These are phyloP conservation scores for Seira musarum DNA, from an alignment of 2,888 invertebrate genomes.

Conservation along the genomic window DNA sequence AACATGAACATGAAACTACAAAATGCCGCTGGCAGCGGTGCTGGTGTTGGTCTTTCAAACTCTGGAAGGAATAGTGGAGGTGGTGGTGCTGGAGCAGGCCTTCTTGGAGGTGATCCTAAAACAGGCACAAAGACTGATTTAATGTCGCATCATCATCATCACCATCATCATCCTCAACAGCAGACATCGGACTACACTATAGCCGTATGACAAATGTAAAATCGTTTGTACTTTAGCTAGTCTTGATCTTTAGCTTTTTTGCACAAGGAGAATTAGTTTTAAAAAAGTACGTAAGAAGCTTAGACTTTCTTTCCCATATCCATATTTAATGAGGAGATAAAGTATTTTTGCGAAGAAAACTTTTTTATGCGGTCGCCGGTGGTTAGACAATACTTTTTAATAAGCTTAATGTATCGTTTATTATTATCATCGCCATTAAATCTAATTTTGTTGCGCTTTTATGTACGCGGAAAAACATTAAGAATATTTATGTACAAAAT, in stretches of 20 bases:
- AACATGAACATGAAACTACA: conserved; percentile 55
- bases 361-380: background rate
- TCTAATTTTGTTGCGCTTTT: background rate
- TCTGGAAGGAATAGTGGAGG: conserved; percentile 39
- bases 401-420: background rate
- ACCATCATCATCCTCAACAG: conserved; percentile 56
- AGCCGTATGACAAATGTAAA: conserved; percentile 62
- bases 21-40: conserved; percentile 29
- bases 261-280: too few species aligned
- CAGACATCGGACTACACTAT: conserved; percentile 60
- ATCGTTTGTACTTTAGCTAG: conserved; percentile 3
- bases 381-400: background rate
- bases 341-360: background rate
- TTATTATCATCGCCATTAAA: background rate
- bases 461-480: background rate
- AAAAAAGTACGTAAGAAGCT: background rate
- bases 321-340: background rate
- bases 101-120: conserved; percentile 38
- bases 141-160: conserved; percentile 54
- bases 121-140: conserved; percentile 58
- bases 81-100: conserved; percentile 20
- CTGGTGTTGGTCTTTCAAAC: conserved; percentile 30
- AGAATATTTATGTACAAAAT: background rate
- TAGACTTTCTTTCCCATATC: background rate
- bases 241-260: background rate